Base-by-base conservation (phyloP, 2,797 vertebrate species). In the Chaunax sp. region DNA sequence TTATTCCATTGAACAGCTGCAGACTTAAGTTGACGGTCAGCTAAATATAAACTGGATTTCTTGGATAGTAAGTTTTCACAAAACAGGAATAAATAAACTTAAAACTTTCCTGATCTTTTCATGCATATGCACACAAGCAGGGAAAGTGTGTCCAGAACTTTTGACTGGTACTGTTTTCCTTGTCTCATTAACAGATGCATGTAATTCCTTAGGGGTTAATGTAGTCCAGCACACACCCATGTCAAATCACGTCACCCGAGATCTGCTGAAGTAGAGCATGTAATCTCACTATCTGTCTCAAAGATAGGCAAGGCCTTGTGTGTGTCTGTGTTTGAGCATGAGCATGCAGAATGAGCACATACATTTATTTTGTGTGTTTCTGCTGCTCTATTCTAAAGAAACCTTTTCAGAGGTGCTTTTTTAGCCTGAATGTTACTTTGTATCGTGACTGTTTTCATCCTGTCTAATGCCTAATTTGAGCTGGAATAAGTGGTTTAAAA, bases 261-360 rank as follows among this genome's bases (percentile, higher is more conserved):
- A 66, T 70, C 81, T 28, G 37, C 87, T 84, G 89, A 93, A 92
- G 75, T 87, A 87, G 91, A 91, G 92, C 91, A 53, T 85, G 85
- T 86, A 90, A 92, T 91, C 70, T 84, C 66, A 46, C 77, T 75
- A 84, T 80, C 82, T 84, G 79, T 77, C 78, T 75, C 30, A 41
- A 56, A 78, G 83, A 81, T 72, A 80, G 69, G 53, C 9, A 46
- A 33, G 53, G 65, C 40, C 69, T 1, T 72, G 50, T 0, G 22
- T 22, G 1, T 15, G 44, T 47, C 43, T 43, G 40, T 53, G 72
- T 22, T 37, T 38, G 12, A 8, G 55, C 11, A 43, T 19, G 45
- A 47, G 67, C 43, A 51, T 61, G 58, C 61, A 55, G 53, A 72
- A 49, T 40, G 60, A 64, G 23, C 47, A 47, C 67, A 47, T 38